Evolutionary conservation across 2,113 vertebrate genomes (phyloP).

Genomic region (Bos taurus): DNA sequence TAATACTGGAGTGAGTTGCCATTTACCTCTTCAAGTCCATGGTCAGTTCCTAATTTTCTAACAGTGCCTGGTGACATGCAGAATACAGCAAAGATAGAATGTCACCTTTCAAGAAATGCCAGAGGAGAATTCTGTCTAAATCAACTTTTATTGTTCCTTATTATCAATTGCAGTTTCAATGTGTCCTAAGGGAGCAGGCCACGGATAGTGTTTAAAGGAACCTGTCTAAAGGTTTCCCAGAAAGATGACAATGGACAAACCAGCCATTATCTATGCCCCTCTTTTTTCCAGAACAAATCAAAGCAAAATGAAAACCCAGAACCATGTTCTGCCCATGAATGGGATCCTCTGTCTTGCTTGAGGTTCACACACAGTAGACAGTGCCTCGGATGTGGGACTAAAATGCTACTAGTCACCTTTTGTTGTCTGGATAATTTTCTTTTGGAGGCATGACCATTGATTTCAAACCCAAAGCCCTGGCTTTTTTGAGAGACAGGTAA

Average conservation of each 20-base stretch:
- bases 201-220: slow-evolving; percentile 16
- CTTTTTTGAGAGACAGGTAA: not conserved
- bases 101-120: not conserved
- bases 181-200: not conserved
- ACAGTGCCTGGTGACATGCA: not conserved
- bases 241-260: slow-evolving; percentile 20
- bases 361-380: not conserved
- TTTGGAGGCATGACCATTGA: not conserved
- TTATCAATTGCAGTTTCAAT: slow-evolving; percentile 23
- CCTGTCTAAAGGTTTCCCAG: not conserved
- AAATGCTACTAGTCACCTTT: not conserved
- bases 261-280: not conserved
- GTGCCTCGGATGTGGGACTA: not conserved
- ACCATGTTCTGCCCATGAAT: slow-evolving; percentile 23
- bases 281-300: not conserved
- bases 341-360: not conserved
- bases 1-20: not conserved
- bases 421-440: not conserved
- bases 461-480: not conserved
- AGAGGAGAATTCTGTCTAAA: not conserved
- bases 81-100: not conserved
- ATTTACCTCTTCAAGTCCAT: not conserved
- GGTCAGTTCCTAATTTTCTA: not conserved
- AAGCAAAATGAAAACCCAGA: not conserved
- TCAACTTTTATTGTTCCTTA: slow-evolving; percentile 32